Conservation (phyloP, 2,888 invertebrate genomes). For the Drosophila mayaguana region DNA sequence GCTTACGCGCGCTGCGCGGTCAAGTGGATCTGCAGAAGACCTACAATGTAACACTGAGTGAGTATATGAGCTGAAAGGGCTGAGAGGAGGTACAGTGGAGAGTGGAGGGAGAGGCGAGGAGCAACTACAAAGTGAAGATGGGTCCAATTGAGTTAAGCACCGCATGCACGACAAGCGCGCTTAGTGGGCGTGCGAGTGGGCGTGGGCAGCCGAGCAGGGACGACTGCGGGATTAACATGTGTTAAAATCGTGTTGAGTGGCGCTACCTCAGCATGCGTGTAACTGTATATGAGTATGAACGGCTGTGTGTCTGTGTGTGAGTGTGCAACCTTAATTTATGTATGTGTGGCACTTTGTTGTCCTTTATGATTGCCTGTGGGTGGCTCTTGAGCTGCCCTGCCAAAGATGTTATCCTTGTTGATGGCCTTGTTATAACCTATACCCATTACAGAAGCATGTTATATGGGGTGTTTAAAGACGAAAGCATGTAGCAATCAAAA, state of each 20-base stretch:
- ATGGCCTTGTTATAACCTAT: constrained; percentile 39
- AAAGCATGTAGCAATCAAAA: background rate
- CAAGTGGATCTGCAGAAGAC: constrained; percentile 97
- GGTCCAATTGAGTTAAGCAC: constrained; percentile 74
- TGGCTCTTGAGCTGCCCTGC: constrained; percentile 47
- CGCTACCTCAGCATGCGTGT: constrained; percentile 32
- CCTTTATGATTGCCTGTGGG: constrained; percentile 70
- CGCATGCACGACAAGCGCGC: constrained; percentile 48
- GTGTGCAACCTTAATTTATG: constrained; percentile 70
- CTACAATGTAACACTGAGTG: constrained; percentile 95
- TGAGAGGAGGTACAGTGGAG: background rate
- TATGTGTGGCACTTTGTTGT: constrained; percentile 77
- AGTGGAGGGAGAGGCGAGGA: constrained; percentile 28
- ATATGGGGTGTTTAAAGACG: background rate
- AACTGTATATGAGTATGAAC: background rate
- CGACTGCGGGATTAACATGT: constrained; percentile 70
- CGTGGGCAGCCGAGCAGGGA: constrained; percentile 17
- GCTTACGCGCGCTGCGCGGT: constrained; percentile 95
- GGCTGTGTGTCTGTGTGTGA: constrained; percentile 21
- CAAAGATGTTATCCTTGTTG: constrained; percentile 55
- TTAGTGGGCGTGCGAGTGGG: constrained; percentile 34
- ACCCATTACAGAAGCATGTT: background rate
- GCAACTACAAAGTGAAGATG: constrained; percentile 53
- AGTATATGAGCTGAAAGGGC: constrained; percentile 86
- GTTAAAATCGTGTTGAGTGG: constrained; percentile 76